Evolutionary conservation across 2,113 vertebrate genomes (phyloP).

Genomic region (Willisornis vidua): DNA sequence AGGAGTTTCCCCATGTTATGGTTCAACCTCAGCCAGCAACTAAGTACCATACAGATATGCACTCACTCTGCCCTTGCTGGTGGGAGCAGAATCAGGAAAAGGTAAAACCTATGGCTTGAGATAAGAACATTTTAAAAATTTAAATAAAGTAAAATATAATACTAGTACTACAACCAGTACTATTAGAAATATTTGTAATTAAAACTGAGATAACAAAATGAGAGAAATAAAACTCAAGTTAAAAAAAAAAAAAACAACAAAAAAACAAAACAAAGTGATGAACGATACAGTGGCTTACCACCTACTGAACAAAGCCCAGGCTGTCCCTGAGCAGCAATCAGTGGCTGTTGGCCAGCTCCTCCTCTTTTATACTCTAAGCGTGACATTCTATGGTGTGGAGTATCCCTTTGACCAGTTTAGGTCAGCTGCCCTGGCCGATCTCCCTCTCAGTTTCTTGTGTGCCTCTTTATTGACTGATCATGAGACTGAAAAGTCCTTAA

Average conservation of each 20-base stretch:
- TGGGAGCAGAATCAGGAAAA: neutral
- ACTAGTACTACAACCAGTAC: neutral
- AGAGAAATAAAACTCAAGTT: neutral
- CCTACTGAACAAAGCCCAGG: neutral
- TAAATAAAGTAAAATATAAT: neutral
- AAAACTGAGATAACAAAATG: neutral
- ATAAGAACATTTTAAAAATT: neutral
- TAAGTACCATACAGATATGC: neutral
- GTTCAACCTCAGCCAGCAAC: neutral
- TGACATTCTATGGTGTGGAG: neutral
- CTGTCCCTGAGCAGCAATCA: neutral
- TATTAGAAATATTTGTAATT: neutral
- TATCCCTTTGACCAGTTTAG: neutral
- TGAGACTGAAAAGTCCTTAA: neutral
- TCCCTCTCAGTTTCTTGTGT: neutral
- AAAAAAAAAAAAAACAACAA: neutral
- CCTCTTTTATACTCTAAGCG: neutral
- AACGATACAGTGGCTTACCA: neutral
- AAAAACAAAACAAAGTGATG: neutral
- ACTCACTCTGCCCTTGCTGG: neutral
- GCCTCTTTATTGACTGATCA: neutral
- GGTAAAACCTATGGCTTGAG: neutral
- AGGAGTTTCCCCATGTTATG: neutral
- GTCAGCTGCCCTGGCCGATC: neutral
- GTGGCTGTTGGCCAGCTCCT: neutral